These are phyloP conservation scores for Zoroaster sp. DNA, from an alignment of 53 echinoderm and acorn worm genomes.

Conservation along the genomic window DNA sequence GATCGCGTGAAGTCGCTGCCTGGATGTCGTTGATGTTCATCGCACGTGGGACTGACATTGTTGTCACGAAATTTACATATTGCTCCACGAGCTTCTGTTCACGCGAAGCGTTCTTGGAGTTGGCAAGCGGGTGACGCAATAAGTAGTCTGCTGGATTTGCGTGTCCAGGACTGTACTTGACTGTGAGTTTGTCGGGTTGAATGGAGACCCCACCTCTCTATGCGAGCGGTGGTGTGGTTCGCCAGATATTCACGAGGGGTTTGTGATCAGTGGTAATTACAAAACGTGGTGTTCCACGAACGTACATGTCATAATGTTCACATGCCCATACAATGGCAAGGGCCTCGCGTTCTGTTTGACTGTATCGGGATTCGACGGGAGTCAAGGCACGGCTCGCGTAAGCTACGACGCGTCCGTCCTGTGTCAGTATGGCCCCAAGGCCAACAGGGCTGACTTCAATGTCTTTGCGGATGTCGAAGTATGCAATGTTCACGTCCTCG, in stretches of 20 bases:
- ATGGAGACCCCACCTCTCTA: conserved; percentile 50
- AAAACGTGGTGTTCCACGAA: conserved; percentile 35
- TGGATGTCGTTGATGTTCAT: conserved; percentile 9
- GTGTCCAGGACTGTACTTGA: conserved; percentile 42
- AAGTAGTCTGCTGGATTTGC: conserved; percentile 55
- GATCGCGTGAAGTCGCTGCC: conserved; percentile 25
- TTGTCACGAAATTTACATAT: conserved; percentile 33
- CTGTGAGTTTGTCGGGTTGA: conserved; percentile 31
- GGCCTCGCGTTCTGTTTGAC: conserved; percentile 54
- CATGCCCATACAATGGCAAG: conserved; percentile 52
- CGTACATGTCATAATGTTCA: conserved; percentile 52
- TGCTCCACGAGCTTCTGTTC: conserved; percentile 28
- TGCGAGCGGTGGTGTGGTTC: conserved; percentile 21
- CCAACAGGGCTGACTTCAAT: too few species aligned
- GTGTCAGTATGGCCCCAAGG: too few species aligned
- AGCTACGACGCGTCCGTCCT: too few species aligned
- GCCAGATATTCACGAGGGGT: conserved; percentile 47
- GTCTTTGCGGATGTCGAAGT: too few species aligned
- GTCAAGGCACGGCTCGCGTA: conserved; percentile 51
- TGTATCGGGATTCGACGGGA: conserved; percentile 50
- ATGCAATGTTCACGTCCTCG: too few species aligned
- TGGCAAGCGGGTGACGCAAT: background rate
- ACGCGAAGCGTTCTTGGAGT: background rate
- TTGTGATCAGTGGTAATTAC: conserved; percentile 51
- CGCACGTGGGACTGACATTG: conserved; percentile 4